These are phyloP conservation scores for Lordiphosa clarofinis DNA, from an alignment of 1,140 invertebrate species.

Conservation along the genomic window DNA sequence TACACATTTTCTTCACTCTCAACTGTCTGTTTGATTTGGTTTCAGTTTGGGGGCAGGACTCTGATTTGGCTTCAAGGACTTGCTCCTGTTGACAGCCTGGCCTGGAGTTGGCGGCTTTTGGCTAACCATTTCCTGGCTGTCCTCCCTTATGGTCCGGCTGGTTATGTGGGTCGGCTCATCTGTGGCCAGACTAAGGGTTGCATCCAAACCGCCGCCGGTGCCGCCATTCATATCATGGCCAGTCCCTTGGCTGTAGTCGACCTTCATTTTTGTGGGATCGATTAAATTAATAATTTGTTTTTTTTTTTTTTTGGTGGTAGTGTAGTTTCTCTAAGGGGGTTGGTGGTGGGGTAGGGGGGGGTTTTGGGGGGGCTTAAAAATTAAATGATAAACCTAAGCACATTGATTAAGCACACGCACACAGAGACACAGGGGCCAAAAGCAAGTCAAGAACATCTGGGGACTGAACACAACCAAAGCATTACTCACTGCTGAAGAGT, in stretches of 20 bases:
- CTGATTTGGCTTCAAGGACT: too few relatives aligned
- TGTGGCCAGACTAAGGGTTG: conserved; percentile 18
- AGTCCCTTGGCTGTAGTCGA: conserved; percentile 50
- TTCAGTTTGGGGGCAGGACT: too few relatives aligned
- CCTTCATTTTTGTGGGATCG: conserved; percentile 33
- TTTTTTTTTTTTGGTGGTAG: conserved; percentile 2
- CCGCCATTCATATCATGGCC: conserved; percentile 12
- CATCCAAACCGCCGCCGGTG: conserved; percentile 34
- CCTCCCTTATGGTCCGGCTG: conserved; percentile 26
- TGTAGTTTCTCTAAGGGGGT: conserved; percentile 11
- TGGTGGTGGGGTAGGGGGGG: conserved; percentile 8
- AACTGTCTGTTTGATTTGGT: too few relatives aligned
- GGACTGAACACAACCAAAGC: too few relatives aligned
- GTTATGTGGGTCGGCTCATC: conserved; percentile 16
- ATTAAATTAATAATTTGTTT: conserved; percentile 18
- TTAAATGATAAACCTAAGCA: conserved; percentile 1
- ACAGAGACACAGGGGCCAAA: too few relatives aligned
- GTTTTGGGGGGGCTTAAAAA: not conserved
- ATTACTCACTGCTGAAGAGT: too few relatives aligned
- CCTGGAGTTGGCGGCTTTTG: conserved; percentile 14
- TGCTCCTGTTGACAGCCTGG: too few relatives aligned
- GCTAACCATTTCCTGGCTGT: conserved; percentile 34
- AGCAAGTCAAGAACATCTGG: too few relatives aligned
- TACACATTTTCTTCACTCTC: conserved; percentile 3
- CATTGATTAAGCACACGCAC: conserved; percentile 18